These are phyloP conservation scores for Paraescarpia echinospica DNA, from an alignment of 1,140 invertebrate species.

Conservation along the genomic window DNA sequence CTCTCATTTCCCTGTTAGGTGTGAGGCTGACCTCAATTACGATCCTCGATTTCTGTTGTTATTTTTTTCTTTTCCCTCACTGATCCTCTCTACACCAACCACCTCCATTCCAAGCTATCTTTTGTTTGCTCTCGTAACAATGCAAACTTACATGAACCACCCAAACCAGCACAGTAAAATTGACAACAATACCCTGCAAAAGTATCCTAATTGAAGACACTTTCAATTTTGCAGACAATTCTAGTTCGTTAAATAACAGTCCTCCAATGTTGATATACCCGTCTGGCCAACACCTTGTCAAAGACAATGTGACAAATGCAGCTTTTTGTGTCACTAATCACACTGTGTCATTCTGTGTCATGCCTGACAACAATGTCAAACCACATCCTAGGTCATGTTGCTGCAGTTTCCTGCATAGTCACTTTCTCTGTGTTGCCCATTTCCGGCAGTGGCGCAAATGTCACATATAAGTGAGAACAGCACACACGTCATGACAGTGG, in stretches of 20 bases:
- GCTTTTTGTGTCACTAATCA: background rate
- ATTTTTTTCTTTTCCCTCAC: too few relatives aligned
- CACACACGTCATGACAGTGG: background rate
- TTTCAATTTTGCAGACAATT: background rate
- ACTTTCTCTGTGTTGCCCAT: background rate
- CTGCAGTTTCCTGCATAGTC: background rate
- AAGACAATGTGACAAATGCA: background rate
- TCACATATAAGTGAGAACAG: background rate
- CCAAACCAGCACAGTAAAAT: background rate
- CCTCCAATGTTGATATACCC: background rate
- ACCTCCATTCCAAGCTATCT: too few relatives aligned
- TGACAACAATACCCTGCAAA: background rate
- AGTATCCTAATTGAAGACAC: background rate
- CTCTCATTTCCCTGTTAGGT: too few relatives aligned
- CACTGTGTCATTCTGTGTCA: background rate
- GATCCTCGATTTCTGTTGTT: too few relatives aligned
- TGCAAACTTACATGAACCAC: too few relatives aligned
- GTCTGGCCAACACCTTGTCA: background rate
- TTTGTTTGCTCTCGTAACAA: too few relatives aligned
- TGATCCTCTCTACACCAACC: too few relatives aligned
- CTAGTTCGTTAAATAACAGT: background rate
- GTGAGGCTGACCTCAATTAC: too few relatives aligned
- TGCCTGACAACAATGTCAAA: background rate
- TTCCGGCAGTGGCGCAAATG: background rate
- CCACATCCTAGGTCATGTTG: background rate